phyloP scores from a whole-genome alignment of 2,113 vertebrate species.

The Ptyas mucosa region DNA sequence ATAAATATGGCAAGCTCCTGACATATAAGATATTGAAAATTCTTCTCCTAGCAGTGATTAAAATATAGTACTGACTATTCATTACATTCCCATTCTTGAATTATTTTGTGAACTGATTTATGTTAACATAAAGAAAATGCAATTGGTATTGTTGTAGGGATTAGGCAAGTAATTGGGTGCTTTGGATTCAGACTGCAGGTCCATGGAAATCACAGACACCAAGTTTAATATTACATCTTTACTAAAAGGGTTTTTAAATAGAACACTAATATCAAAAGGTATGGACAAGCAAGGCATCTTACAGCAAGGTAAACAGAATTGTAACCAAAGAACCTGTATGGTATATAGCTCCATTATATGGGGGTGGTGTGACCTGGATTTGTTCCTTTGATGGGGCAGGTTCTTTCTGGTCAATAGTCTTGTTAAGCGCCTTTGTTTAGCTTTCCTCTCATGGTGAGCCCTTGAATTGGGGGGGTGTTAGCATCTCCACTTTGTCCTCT shows the following conservation, averaged over 20 bases:
- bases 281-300: background rate
- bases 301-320: background rate
- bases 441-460: background rate
- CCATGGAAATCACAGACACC: background rate
- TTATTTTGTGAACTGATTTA: background rate
- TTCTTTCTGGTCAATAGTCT: background rate
- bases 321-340: background rate
- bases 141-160: background rate
- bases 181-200: background rate
- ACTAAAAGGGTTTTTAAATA: background rate
- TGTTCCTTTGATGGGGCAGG: background rate
- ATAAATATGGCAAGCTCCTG: conserved; percentile 55
- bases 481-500: background rate
- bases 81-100: background rate
- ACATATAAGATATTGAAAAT: conserved; percentile 54
- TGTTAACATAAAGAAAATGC: background rate
- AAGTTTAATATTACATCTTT: background rate
- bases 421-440: background rate
- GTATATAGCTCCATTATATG: background rate
- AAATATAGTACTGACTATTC: conserved; percentile 12
- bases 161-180: background rate
- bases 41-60: conserved; percentile 57
- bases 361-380: background rate
- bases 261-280: background rate
- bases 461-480: background rate